Conservation (phyloP, 2,888 invertebrate species). For the Calliphora vomitoria region DNA sequence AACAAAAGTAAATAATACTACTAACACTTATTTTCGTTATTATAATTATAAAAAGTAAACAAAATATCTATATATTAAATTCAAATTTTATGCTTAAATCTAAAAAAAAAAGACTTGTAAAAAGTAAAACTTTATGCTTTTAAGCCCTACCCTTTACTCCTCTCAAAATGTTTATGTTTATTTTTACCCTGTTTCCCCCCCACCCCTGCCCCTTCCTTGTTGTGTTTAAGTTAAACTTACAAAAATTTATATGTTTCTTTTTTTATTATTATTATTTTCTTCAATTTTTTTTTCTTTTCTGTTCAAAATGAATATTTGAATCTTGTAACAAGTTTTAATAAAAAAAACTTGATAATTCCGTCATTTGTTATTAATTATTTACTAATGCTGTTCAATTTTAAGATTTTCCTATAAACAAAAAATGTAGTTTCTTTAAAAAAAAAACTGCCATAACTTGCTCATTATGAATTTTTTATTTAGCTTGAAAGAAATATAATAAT, state of each 20-base stretch:
- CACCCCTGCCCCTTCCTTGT: not conserved
- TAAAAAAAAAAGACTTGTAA: conserved; percentile 68
- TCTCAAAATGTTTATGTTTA: not conserved
- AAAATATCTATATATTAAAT: conserved; percentile 24
- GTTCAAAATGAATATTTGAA: conserved; percentile 20
- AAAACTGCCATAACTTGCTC: conserved; percentile 63
- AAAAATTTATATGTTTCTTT: not conserved
- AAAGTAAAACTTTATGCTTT: conserved; percentile 70
- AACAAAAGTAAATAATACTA: conserved; percentile 1
- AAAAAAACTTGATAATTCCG: conserved; percentile 34
- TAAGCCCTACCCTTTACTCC: conserved; percentile 29
- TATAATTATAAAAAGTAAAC: conserved; percentile 9
- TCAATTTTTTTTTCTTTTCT: not conserved
- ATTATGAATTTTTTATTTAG: conserved; percentile 15
- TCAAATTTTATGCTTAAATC: conserved; percentile 42
- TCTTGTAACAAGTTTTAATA: conserved; percentile 15
- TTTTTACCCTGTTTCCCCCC: not conserved
- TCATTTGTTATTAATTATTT: conserved; percentile 30
- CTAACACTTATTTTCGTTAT: conserved; percentile 55
- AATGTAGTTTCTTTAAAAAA: conserved; percentile 33
- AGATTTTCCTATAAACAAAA: conserved; percentile 28
- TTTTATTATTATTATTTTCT: conserved; percentile 14
- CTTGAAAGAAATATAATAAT: not conserved
- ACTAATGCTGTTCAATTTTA: conserved; percentile 13
- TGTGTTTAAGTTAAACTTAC: conserved; percentile 2